phyloP scores from a whole-genome alignment of 1,140 invertebrate genomes.

The Apis cerana region DNA sequence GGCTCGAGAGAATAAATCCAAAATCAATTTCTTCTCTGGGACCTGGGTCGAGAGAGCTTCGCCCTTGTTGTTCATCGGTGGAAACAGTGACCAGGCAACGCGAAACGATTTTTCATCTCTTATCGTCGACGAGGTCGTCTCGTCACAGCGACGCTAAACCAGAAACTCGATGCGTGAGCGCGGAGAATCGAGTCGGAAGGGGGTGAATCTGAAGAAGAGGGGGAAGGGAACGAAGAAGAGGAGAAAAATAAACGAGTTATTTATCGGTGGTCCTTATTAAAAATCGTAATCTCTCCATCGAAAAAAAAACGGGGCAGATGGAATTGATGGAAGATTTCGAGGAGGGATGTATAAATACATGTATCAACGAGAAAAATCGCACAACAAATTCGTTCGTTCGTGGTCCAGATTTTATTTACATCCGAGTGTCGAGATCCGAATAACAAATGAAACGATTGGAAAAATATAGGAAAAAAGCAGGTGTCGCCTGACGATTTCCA shows the following conservation, averaged over 20 bases:
- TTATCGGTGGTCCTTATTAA: too few relatives aligned
- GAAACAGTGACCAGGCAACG: background rate
- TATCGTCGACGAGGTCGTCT: slow-evolving; percentile 20
- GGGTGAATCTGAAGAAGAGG: background rate
- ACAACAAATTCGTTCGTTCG: background rate
- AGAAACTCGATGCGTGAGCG: background rate
- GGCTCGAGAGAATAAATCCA: slow-evolving; percentile 44
- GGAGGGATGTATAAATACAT: too few relatives aligned
- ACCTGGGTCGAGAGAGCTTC: background rate
- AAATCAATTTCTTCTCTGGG: slow-evolving; percentile 54
- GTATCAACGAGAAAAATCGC: too few relatives aligned
- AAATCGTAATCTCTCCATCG: too few relatives aligned
- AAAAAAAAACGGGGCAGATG: too few relatives aligned
- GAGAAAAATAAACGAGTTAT: background rate
- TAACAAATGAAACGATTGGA: too few relatives aligned
- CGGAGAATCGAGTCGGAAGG: background rate
- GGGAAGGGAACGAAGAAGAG: background rate
- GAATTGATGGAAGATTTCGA: too few relatives aligned
- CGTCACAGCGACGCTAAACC: background rate
- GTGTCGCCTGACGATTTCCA: too few relatives aligned
- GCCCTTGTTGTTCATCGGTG: background rate
- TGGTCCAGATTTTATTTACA: too few relatives aligned
- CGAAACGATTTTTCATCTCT: slow-evolving; percentile 51
- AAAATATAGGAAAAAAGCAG: too few relatives aligned
- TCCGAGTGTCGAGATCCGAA: background rate